Conservation (phyloP, 1,140 invertebrate genomes). For the Armadillidium nasatum region DNA sequence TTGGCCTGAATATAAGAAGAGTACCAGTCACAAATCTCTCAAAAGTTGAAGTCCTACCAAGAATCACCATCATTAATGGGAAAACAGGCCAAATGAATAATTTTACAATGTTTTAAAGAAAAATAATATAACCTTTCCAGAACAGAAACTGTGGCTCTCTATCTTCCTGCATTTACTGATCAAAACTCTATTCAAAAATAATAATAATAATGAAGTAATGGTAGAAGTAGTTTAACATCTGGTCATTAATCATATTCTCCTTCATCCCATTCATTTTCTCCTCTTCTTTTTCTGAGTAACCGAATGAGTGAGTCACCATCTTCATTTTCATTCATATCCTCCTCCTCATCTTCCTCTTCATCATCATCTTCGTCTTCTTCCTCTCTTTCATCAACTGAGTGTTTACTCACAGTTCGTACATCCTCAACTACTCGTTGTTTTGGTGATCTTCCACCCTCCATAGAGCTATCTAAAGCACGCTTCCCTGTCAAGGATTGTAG, state of each 20-base stretch:
- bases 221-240: too few relatives aligned
- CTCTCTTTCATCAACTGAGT: slow-evolving; percentile 16
- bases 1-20: too few relatives aligned
- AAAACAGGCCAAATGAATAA: too few relatives aligned
- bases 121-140: too few relatives aligned
- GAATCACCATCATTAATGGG: too few relatives aligned
- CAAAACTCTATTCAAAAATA: too few relatives aligned
- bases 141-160: too few relatives aligned
- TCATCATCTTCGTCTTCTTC: slow-evolving; percentile 22
- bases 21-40: too few relatives aligned
- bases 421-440: not conserved
- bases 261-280: slow-evolving; percentile 44
- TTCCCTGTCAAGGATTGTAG: slow-evolving; percentile 31
- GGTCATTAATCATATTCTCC: slow-evolving; percentile 28
- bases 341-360: slow-evolving; percentile 48
- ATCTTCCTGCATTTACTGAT: too few relatives aligned
- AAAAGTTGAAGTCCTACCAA: too few relatives aligned
- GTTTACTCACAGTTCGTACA: not conserved
- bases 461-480: slow-evolving; percentile 25
- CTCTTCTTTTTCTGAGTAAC: slow-evolving; percentile 52
- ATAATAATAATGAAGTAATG: too few relatives aligned
- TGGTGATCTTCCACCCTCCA: slow-evolving; percentile 23
- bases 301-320: slow-evolving; percentile 53
- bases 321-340: slow-evolving; percentile 48
- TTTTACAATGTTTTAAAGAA: too few relatives aligned